Base-by-base conservation (phyloP, 2,888 invertebrate species). In the Odontocerum albicorne region DNA sequence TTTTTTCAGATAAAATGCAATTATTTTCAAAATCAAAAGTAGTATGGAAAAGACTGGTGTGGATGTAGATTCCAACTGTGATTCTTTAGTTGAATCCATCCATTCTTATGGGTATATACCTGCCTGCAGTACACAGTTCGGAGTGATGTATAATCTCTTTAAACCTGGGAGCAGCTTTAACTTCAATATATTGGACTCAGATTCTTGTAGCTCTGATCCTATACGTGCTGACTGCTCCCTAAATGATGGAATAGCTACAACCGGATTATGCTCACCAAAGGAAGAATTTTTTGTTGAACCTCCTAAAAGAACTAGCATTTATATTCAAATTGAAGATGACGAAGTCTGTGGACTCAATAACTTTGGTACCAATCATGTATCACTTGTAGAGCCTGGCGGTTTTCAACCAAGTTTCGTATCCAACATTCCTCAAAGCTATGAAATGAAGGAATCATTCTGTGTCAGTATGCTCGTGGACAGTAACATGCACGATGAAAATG, bases 141-240 rank as follows among this genome's bases (percentile, higher is more conserved):
- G 33, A 22, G 46, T 43, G n/a, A 38, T 46, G 51, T 52, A 47
- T 33, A 45, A 42, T 19, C 47, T 57, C 21, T 57, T 57, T 44
- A 43, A 39, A 10, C 51, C 56, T 10, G 56, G 56, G 8, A 57
- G 51, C 47, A 52, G 46, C 27, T 52, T 51, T 19, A 45, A 43
- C 20, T 40, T 42, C 27, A 12, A 12, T 15, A 49, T 55, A 7
- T 3, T 38, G 3, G 40, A 46, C 16, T 21, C 27, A 10, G 35
- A 33, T 13, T 35, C 42, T 6, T 36, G 36, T 20, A 43, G 43
- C 15, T 50, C 50, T 4, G 49, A 47, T 27, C 47, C 52, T n/a
- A 31, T 57, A 15, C 40, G 56, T 4, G 51, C 56, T 13, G 56
- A 57, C 27, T 43, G 46, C 46, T 43, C 51, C 31, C 45, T 57